Base-by-base conservation (phyloP, 2,113 vertebrate species). In the Tamias sibiricus region DNA sequence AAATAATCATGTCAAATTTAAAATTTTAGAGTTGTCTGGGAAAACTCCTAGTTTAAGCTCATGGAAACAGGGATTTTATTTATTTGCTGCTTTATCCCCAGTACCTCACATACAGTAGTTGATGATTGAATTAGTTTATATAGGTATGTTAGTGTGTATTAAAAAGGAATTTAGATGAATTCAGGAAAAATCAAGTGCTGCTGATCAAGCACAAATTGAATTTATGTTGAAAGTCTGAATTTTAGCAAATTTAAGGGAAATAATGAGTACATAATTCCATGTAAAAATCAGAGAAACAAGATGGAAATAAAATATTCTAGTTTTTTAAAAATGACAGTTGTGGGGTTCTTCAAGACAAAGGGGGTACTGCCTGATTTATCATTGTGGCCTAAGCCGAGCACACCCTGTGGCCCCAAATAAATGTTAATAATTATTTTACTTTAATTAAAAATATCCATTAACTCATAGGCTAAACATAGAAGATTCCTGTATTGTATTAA, bases 401-500 rank as follows among this genome's bases (percentile, higher is more conserved):
- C 3, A 49, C 4, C 19, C 14, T 37, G 8, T 7, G 37, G 19
- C 10, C 80, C 0, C 35, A 47, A 44, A 57, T 28, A 90, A 32
- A 75, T 6, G 10, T n/a, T 80, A 42, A 17, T 85, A 49, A 64
- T 84, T 81, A 7, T 62, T 87, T 66, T 52, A 81, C 76, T 95
- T 71, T 72, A 52, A 92, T 87, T 88, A 68, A 40, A 79, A 89
- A 86, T 62, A 54, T 16, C 19, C 8, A 49, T 42, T 94, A 90
- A 91, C 44, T 81, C 77, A 49, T 35, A 2, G 80, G 28, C 86
- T 98, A 95, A 91, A 84, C 76, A 52, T 64, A 72, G n/a, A 77
- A 87, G 57, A 64, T 68, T 81, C 42, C 44, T 72, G 79, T 11
- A 8, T 62, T 40, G 26, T 30, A 57, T 68, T 81, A 40, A 75